Conservation (phyloP, 2,888 invertebrate species). For the Malachius bipustulatus region DNA sequence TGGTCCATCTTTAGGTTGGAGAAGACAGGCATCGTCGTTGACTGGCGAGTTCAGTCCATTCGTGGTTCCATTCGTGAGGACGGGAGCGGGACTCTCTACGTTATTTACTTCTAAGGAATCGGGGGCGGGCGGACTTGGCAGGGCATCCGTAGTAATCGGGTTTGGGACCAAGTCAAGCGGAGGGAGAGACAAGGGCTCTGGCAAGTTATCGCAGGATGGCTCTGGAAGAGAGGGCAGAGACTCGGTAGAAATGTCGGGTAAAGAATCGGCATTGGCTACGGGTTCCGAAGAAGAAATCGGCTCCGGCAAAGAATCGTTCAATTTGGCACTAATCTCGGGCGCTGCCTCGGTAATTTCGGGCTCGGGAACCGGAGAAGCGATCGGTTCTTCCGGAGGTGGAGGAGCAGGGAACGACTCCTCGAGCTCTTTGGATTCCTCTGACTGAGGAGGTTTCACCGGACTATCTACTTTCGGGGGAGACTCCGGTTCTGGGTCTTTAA, state of each 20-base stretch:
- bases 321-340: too few relatives aligned
- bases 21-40: conserved; percentile 40
- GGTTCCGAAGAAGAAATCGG: conserved; percentile 17
- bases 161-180: conserved; percentile 36
- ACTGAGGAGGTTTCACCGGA: too few relatives aligned
- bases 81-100: conserved; percentile 6
- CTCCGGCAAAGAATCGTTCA: conserved; percentile 10
- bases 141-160: conserved; percentile 28
- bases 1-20: conserved; percentile 42
- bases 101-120: conserved; percentile 13
- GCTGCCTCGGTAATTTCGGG: too few relatives aligned
- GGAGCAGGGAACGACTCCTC: too few relatives aligned
- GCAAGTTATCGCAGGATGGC: conserved; percentile 32
- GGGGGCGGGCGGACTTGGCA: conserved; percentile 17
- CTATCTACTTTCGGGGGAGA: too few relatives aligned
- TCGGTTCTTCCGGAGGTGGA: too few relatives aligned
- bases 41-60: conserved; percentile 34
- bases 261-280: conserved; percentile 33
- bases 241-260: conserved; percentile 36
- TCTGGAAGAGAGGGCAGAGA: conserved; percentile 34
- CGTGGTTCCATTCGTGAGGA: conserved; percentile 33
- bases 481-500: too few relatives aligned
- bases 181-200: conserved; percentile 36
- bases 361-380: too few relatives aligned
- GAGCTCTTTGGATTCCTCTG: too few relatives aligned